Evolutionary conservation across 2,113 vertebrate species (phyloP), one percentile per base, ranked within the genome.

Genomic region (Brachypteracias leptosomus): DNA sequence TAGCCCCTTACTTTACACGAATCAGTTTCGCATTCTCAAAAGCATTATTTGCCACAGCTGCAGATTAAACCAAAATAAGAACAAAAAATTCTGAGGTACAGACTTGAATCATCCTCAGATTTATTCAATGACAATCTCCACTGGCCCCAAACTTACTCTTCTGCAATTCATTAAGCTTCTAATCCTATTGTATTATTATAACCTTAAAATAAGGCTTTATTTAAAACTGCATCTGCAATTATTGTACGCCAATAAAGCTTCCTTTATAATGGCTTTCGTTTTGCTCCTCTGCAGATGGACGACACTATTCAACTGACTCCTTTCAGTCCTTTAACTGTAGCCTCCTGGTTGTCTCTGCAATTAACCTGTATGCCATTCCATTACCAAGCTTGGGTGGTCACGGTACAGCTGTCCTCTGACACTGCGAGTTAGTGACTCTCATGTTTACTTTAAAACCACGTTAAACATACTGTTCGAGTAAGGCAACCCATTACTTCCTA

Each of bases 281-380:
- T 84, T 62, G 2, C 5, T 88, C 57, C 36, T 79, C 42, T 7
- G 9, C 22, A 86, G 49, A 81, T 11, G 36, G 40, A 87, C 42
- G 88, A 31, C 14, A 33, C 65, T 55, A 72, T 95, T 88, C 35
- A 68, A 9, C 29, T 61, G 52, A 89, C 74, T 85, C 29, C 49
- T 76, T 93, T 93, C 83, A 86, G 73, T 93, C 81, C 91, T 92
- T 80, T 80, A 67, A 83, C 76, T 85, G 21, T n/a, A 38, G 31
- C 90, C 74, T 91, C 83, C 71, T 85, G 81, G 36, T 85, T 65
- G 38, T 91, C 24, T 74, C 91, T 74, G 80, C 90, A 96, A 97
- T 96, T 97, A 97, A 97, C 81, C 67, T 91, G 38, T 49, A 52
- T 68, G 90, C 47, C 88, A 92, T 90, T 94, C 95, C 97, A 91